These are phyloP conservation scores for Apodemia hepburni DNA, from an alignment of 2,888 invertebrate species.

Conservation along the genomic window DNA sequence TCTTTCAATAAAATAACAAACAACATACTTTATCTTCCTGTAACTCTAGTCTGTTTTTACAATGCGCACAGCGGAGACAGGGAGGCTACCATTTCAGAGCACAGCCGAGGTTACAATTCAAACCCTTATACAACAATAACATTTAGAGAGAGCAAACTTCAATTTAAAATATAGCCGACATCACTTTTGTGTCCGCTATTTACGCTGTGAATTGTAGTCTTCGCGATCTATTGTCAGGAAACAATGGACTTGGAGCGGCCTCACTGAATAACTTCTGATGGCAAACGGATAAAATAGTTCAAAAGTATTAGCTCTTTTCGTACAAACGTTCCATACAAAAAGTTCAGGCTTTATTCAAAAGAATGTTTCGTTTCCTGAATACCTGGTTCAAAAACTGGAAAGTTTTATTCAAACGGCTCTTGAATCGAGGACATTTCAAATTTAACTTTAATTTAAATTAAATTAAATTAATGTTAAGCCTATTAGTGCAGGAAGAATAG, in stretches of 20 bases:
- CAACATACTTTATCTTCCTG: not conserved
- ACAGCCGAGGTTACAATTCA: slow-evolving; percentile 10
- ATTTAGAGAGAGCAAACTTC: slow-evolving; percentile 7
- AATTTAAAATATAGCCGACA: slow-evolving; percentile 19
- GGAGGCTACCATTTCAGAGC: not conserved
- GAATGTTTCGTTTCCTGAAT: slow-evolving; percentile 11
- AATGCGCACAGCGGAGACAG: not conserved
- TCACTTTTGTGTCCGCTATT: slow-evolving; percentile 18
- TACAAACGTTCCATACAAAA: slow-evolving; percentile 22
- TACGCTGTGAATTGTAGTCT: slow-evolving; percentile 15
- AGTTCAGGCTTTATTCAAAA: slow-evolving; percentile 16
- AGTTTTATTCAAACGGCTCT: not conserved
- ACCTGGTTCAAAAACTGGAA: not conserved
- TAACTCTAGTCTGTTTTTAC: not conserved
- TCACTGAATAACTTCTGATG: slow-evolving; percentile 24
- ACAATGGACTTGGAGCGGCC: slow-evolving; percentile 18
- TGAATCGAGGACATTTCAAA: no score
- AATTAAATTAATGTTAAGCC: no score
- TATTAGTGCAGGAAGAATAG: no score
- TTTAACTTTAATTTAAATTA: no score
- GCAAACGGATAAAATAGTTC: slow-evolving; percentile 26
- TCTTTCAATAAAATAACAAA: not conserved
- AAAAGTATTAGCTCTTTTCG: slow-evolving; percentile 25
- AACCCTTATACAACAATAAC: slow-evolving; percentile 2
- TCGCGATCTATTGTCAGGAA: slow-evolving; percentile 19